Percentiles rank a stretch among this genome's conserved stretches.
phyloP scores from a whole-genome alignment of 2,113 vertebrate genomes.

The Formicarius rufipectus region DNA sequence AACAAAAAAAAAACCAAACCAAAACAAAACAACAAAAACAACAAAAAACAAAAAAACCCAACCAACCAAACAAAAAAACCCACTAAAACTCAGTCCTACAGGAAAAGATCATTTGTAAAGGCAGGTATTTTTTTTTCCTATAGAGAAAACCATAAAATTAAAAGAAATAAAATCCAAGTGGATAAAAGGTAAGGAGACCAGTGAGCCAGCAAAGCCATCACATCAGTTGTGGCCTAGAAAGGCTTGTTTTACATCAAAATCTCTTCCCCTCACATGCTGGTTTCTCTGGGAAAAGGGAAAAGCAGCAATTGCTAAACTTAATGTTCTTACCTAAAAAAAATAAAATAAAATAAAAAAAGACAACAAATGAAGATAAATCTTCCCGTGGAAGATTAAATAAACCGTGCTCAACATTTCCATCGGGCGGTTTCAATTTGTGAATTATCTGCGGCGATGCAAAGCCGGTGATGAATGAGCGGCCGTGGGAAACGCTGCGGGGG shows the following conservation, averaged over 20 bases:
- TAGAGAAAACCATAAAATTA: not conserved
- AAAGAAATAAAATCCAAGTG: not conserved
- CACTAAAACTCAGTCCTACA: not conserved
- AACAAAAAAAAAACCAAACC: too few relatives aligned
- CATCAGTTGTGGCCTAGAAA: not conserved
- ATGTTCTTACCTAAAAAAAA: fast-evolving
- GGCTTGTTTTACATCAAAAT: not conserved
- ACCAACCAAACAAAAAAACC: too few relatives aligned
- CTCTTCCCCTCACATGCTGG: not conserved
- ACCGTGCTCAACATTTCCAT: not conserved
- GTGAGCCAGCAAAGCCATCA: not conserved
- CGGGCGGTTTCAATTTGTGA: not conserved
- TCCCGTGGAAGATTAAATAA: not conserved
- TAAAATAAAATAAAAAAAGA: not conserved
- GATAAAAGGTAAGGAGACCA: not conserved
- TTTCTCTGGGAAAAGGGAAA: not conserved
- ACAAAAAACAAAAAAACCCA: too few relatives aligned
- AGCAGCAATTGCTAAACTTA: not conserved
- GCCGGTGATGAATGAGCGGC: not conserved
- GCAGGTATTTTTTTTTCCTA: not conserved
- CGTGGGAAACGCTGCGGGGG: not conserved
- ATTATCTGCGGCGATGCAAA: not conserved
- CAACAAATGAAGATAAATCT: not conserved
- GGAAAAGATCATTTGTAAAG: not conserved
- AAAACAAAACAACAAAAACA: too few relatives aligned